These are phyloP conservation scores for Chrosomus eos DNA, from an alignment of 2,797 vertebrate genomes.

Conservation along the genomic window DNA sequence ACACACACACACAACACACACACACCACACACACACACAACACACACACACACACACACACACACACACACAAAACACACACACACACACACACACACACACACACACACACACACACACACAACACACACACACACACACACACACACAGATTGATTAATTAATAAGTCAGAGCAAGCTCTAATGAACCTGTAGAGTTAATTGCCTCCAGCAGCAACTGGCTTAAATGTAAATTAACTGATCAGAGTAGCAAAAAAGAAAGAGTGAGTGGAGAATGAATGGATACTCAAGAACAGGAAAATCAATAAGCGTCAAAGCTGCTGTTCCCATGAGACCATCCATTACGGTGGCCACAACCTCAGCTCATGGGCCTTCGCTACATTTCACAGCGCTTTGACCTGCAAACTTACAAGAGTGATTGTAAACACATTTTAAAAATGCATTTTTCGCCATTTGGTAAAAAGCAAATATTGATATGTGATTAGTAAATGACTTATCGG, in stretches of 20 bases:
- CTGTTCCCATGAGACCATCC: slow-evolving; percentile 52
- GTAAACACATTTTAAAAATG: background rate
- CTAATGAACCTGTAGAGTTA: slow-evolving; percentile 83
- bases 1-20: background rate
- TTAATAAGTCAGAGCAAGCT: slow-evolving; percentile 54
- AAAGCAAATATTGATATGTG: background rate
- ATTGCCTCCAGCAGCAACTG: slow-evolving; percentile 80
- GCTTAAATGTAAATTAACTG: slow-evolving; percentile 84
- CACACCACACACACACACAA: too few relatives aligned
- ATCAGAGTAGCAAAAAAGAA: slow-evolving; percentile 60
- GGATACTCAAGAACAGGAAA: slow-evolving; percentile 72
- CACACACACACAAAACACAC: too few relatives aligned
- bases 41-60: too few relatives aligned
- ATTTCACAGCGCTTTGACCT: slow-evolving; percentile 11
- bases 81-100: too few relatives aligned
- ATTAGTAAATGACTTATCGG: background rate
- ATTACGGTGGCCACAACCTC: slow-evolving; percentile 49
- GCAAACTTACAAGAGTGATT: background rate
- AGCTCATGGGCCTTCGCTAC: slow-evolving; percentile 18
- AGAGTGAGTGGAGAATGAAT: slow-evolving; percentile 74
- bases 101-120: background rate
- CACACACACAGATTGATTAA: slow-evolving; percentile 46
- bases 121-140: background rate
- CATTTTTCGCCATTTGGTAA: background rate
- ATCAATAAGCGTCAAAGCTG: slow-evolving; percentile 75